Evolutionary conservation across 2,113 vertebrate species (phyloP).

Genomic region (Jacana jacana): DNA sequence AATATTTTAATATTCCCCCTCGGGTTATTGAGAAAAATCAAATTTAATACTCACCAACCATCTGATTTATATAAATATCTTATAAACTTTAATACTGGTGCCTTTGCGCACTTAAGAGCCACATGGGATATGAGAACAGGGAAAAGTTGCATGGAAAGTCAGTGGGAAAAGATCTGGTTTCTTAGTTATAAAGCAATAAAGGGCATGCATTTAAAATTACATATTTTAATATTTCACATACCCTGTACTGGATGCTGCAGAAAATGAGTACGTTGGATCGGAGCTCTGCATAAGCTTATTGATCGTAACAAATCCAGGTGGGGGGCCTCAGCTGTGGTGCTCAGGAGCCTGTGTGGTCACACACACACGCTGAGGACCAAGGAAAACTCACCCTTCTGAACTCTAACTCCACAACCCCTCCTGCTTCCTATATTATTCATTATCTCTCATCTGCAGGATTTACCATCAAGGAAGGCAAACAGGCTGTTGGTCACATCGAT

Average conservation of each 20-base stretch:
- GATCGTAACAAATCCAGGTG: not conserved
- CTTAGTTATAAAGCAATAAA: conserved; percentile 61
- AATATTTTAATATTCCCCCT: conserved; percentile 60
- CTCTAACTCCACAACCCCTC: not conserved
- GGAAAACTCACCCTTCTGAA: not conserved
- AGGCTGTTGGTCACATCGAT: not conserved
- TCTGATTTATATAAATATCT: conserved; percentile 72
- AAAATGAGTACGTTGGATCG: not conserved
- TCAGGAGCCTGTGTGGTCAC: not conserved
- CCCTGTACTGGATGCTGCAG: not conserved
- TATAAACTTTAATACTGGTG: conserved; percentile 68
- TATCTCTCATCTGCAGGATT: not conserved
- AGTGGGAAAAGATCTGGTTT: conserved; percentile 68
- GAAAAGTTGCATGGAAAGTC: conserved; percentile 41
- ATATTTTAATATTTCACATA: conserved; percentile 66
- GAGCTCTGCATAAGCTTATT: not conserved
- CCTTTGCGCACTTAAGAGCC: conserved; percentile 58
- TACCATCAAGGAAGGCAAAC: not conserved
- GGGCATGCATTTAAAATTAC: conserved; percentile 57
- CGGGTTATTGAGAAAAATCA: conserved; percentile 50
- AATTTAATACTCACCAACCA: conserved; percentile 58
- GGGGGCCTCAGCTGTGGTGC: not conserved
- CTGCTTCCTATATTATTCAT: not conserved
- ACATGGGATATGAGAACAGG: conserved; percentile 52
- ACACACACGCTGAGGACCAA: not conserved